Base-by-base conservation (phyloP, 2,888 invertebrate species). In the Tenthredo livida region DNA sequence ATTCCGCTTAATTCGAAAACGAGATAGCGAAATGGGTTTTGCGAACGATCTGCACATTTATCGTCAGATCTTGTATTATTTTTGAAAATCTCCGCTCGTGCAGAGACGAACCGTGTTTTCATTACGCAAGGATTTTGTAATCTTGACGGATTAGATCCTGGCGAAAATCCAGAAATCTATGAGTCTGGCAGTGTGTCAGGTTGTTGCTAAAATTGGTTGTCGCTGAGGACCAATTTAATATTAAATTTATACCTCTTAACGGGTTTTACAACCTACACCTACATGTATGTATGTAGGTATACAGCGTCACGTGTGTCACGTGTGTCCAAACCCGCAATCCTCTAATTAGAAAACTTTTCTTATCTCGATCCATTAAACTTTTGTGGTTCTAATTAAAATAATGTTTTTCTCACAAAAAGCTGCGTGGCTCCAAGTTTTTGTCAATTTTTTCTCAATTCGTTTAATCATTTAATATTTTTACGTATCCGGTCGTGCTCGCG, bases 131-230 rank as follows among this genome's bases (percentile, higher is more conserved):
- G 80, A 70, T 80, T 78, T 70, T 40, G 58, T 67, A 70, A 85
- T 70, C 61, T 54, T 70, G 85, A 85, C 80, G 33, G 78, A 54
- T 70, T 33, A 67, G 67, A 83, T 80, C 70, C 75, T 85, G 85
- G 85, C 85, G 33, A 29, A 58, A 54, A 70, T 85, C 80, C 85
- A 85, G 78, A 86, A 86, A 86, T 87, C 58, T 73, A 83, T 83
- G 47, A 70, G 70, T 65, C 83, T 83, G 83, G 83, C 83, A 65
- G 47, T 67, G 70, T 70, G 67, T 83, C 83, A 83, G 83, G 40
- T 61, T 40, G 25, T 61, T 61, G 58, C 83, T 83, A 83, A 83
- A 83, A 80, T 80, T 80, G 80, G 58, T 80, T 25, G 58, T 61
- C 40, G 50, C 77, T 40, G 29, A 25, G 83, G 12, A 73, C 77